These are phyloP conservation scores for Salpingus planirostris DNA, from an alignment of 2,888 invertebrate genomes.

Conservation along the genomic window DNA sequence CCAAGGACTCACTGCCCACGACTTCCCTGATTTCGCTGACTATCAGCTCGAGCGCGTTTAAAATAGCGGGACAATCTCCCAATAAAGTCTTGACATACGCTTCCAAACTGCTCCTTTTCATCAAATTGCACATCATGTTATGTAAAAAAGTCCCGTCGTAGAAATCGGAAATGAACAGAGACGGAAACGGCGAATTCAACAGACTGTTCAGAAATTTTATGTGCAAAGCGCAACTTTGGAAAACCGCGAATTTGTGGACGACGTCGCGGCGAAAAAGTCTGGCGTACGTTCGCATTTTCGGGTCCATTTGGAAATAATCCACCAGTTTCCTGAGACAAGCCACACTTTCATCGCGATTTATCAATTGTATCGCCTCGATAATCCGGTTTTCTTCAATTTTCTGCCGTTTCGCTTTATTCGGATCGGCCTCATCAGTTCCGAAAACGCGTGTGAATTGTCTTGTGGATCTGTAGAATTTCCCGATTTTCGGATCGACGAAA, in stretches of 20 bases:
- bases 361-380: slow-evolving; percentile 46
- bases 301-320: slow-evolving; percentile 50
- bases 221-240: slow-evolving; percentile 55
- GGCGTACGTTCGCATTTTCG: slow-evolving; percentile 45
- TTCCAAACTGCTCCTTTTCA: slow-evolving; percentile 28
- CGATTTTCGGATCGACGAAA: slow-evolving; percentile 50
- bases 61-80: slow-evolving; percentile 15
- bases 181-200: slow-evolving; percentile 50
- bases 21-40: not conserved
- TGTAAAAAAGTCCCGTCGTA: slow-evolving; percentile 71
- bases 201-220: slow-evolving; percentile 56
- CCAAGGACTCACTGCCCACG: not conserved
- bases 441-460: slow-evolving; percentile 26
- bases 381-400: too few species aligned
- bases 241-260: slow-evolving; percentile 57
- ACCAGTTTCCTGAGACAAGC: slow-evolving; percentile 50
- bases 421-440: slow-evolving; percentile 16
- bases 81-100: slow-evolving; percentile 22
- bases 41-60: slow-evolving; percentile 6
- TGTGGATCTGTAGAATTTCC: slow-evolving; percentile 45
- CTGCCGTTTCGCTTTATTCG: too few species aligned
- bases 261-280: slow-evolving; percentile 49
- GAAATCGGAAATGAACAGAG: slow-evolving; percentile 51
- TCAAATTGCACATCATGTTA: slow-evolving; percentile 58
- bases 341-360: slow-evolving; percentile 51